Conservation (phyloP, 2,113 vertebrate genomes). For the Sinocyclocheilus anshuiensis region DNA sequence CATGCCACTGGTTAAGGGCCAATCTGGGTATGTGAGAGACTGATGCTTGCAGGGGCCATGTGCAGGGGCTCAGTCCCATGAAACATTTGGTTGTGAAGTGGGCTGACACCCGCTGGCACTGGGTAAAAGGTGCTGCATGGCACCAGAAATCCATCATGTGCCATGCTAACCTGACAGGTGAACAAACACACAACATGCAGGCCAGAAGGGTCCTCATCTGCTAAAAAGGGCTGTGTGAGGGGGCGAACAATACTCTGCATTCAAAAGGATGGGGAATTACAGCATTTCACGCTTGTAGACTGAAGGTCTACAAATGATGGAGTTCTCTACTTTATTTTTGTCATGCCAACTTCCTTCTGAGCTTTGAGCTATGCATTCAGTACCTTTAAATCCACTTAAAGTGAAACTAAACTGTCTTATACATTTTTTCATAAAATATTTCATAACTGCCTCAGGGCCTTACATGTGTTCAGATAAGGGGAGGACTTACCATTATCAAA, state of each 20-base stretch:
- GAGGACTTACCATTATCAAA: slow-evolving; percentile 88
- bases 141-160: slow-evolving; percentile 31
- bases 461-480: not conserved
- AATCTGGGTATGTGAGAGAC: not conserved
- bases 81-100: not conserved
- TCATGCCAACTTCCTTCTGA: not conserved
- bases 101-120: slow-evolving; percentile 1
- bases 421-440: not conserved
- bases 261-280: not conserved
- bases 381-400: not conserved
- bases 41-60: slow-evolving; percentile 9
- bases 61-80: not conserved
- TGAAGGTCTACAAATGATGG: not conserved
- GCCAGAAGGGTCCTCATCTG: slow-evolving; percentile 42
- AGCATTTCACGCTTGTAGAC: not conserved
- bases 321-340: slow-evolving; percentile 5
- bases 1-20: slow-evolving; percentile 20
- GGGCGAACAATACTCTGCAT: not conserved
- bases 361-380: not conserved
- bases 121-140: not conserved
- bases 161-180: slow-evolving; percentile 32
- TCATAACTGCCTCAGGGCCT: not conserved
- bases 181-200: slow-evolving; percentile 34
- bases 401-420: not conserved
- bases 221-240: not conserved